Percentiles rank a stretch among this genome's conserved stretches.
Conservation (phyloP, 1,140 invertebrate species). For the Limonius californicus region DNA sequence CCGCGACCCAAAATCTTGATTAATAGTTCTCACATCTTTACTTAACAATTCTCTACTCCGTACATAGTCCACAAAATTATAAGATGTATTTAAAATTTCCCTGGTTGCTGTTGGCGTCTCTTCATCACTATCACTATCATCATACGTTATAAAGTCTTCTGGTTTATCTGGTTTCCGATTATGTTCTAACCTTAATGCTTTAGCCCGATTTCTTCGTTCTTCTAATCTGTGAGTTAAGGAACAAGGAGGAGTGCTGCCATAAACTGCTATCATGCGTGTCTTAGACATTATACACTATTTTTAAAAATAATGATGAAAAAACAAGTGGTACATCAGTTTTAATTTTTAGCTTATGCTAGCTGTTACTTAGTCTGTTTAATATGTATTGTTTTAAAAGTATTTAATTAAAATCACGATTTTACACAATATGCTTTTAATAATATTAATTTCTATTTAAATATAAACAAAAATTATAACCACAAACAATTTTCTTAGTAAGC, state of each 20-base stretch:
- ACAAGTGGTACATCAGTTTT: too few relatives aligned
- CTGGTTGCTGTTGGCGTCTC: slow-evolving; percentile 66
- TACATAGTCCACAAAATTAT: slow-evolving; percentile 82
- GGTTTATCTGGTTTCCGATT: slow-evolving; percentile 77
- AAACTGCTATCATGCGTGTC: slow-evolving; percentile 54
- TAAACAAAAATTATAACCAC: too few relatives aligned
- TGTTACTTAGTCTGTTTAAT: too few relatives aligned
- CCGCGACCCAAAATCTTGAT: slow-evolving; percentile 73
- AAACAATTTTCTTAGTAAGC: too few relatives aligned
- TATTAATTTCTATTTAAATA: too few relatives aligned
- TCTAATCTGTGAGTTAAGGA: slow-evolving; percentile 66
- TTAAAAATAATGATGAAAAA: not conserved
- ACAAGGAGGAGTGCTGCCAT: slow-evolving; percentile 68
- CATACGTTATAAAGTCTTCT: slow-evolving; percentile 84
- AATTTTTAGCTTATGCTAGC: too few relatives aligned
- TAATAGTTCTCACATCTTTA: slow-evolving; percentile 66
- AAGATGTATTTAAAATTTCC: slow-evolving; percentile 71
- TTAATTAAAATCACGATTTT: too few relatives aligned
- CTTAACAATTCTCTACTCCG: slow-evolving; percentile 68
- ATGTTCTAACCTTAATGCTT: slow-evolving; percentile 62
- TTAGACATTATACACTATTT: slow-evolving; percentile 49
- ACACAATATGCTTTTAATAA: too few relatives aligned
- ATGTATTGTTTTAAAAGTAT: too few relatives aligned
- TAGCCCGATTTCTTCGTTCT: slow-evolving; percentile 64
- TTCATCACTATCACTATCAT: slow-evolving; percentile 80